Evolutionary conservation across 2,797 vertebrate genomes (phyloP), one percentile per base, ranked within the genome.

Genomic region (Sebastes nivosus): DNA sequence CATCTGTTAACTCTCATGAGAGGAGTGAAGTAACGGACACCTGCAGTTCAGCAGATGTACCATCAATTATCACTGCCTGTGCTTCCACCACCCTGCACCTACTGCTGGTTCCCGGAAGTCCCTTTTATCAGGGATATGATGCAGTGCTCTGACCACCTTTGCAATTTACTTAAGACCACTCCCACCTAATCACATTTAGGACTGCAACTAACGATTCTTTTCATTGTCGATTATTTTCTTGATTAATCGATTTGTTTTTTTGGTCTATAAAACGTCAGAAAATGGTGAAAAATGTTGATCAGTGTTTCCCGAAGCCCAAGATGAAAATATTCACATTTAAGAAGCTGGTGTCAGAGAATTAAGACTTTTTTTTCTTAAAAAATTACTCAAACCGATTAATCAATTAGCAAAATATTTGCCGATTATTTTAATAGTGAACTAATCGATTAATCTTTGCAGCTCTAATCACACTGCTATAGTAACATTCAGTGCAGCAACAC

Each of bases 11-110:
- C 89, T 78, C 92, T 78, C 85, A 79, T 79, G 83, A 87, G 79
- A 88, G 79, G 68, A 86, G 89, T 92, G 90, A 91, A 91, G 90
- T 77, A 81, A 95, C 88, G 90, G 91, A 94, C 95, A 95, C 95
- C 95, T 95, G 92, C 92, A 85, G 92, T 93, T 96, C 89, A 86
- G 94, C 94, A 92, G 95, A 95, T 95, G 95, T 93, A 94, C 90
- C 95, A 92, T 96, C 95, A 93, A 89, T 96, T 95, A 96, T 92
- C 83, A 88, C 77, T 80, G 89, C 84, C 75, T 91, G 78, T 36
- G 80, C 72, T 81, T 89, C 64, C 89, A 85, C 87, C 81, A 75
- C 82, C 87, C 83, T 78, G 60, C 81, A 72, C 79, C 72, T 84
- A 81, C 82, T 81, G 60, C 65, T 71, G 18, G 63, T 82, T 85